These are phyloP conservation scores for Watsonalla binaria DNA, from an alignment of 2,888 invertebrate genomes.

Conservation along the genomic window DNA sequence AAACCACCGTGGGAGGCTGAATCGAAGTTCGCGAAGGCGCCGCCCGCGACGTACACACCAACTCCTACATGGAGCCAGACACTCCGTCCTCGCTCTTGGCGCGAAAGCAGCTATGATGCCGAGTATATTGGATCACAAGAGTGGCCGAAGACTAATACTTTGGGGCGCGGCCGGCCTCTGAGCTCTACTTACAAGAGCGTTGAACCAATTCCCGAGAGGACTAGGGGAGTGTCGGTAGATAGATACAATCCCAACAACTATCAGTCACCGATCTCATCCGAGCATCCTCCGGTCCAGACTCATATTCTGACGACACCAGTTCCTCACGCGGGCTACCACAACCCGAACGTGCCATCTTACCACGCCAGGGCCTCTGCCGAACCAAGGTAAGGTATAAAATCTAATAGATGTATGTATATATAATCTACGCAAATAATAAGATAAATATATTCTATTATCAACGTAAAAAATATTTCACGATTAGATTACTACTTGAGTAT, in stretches of 20 bases:
- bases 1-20: constrained; percentile 69
- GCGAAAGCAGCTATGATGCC: constrained; percentile 69
- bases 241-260: constrained; percentile 69
- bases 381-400: constrained; percentile 52
- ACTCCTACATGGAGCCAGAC: constrained; percentile 74
- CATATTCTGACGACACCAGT: constrained; percentile 66
- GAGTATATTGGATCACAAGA: constrained; percentile 62
- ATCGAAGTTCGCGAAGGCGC: constrained; percentile 47
- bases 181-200: constrained; percentile 50
- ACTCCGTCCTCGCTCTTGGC: constrained; percentile 62
- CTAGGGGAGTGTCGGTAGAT: constrained; percentile 68
- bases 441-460: too few relatives aligned
- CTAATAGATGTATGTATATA: neutral
- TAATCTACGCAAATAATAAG: too few relatives aligned
- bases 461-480: too few relatives aligned
- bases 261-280: constrained; percentile 54
- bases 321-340: constrained; percentile 57
- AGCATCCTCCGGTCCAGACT: constrained; percentile 67
- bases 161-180: constrained; percentile 64
- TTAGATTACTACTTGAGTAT: too few relatives aligned
- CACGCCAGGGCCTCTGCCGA: constrained; percentile 70
- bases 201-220: constrained; percentile 50
- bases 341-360: constrained; percentile 72
- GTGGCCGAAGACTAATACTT: constrained; percentile 62
- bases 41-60: constrained; percentile 44